Percentiles rank a stretch among this genome's conserved stretches.
Conservation (phyloP, 1,140 invertebrate species). For the Drosophila tsacasi region DNA sequence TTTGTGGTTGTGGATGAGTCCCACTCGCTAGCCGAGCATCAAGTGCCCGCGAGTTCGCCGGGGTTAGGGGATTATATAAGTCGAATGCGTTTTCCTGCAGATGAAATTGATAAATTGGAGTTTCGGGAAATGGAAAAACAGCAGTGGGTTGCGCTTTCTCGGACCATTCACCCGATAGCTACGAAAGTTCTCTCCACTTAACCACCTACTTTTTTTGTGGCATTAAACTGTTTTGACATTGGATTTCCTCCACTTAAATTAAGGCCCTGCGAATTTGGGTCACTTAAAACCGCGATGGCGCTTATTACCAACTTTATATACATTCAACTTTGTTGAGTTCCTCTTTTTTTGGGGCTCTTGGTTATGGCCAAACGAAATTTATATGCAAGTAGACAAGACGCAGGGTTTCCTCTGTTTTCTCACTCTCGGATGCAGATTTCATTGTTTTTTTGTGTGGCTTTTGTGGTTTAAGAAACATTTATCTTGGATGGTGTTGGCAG, state of each 20-base stretch:
- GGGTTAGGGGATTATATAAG: constrained; percentile 52
- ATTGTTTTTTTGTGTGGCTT: constrained; percentile 32
- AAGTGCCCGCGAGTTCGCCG: constrained; percentile 41
- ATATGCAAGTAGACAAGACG: constrained; percentile 64
- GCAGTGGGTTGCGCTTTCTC: constrained; percentile 26
- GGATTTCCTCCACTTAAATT: constrained; percentile 25
- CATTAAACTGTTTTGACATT: constrained; percentile 19
- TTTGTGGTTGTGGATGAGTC: constrained; percentile 57
- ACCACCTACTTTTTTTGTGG: constrained; percentile 17
- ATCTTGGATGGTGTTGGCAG: constrained; percentile 54
- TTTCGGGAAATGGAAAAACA: constrained; percentile 38
- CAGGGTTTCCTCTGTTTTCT: constrained; percentile 35
- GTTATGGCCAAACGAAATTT: constrained; percentile 48
- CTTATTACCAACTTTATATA: constrained; percentile 31
- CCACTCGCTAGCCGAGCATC: constrained; percentile 24
- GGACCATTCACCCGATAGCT: constrained; percentile 38
- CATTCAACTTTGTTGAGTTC: constrained; percentile 11
- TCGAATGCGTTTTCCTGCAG: constrained; percentile 30
- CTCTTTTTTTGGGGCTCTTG: constrained; percentile 23
- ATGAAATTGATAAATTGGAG: constrained; percentile 32
- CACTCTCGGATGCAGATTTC: constrained; percentile 45
- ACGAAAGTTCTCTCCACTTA: constrained; percentile 30
- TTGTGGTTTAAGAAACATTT: constrained; percentile 56
- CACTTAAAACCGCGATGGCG: constrained; percentile 50
- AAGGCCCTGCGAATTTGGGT: constrained; percentile 41